Base-by-base conservation (phyloP, 2,888 invertebrate species). In the Drosophila falleni region DNA sequence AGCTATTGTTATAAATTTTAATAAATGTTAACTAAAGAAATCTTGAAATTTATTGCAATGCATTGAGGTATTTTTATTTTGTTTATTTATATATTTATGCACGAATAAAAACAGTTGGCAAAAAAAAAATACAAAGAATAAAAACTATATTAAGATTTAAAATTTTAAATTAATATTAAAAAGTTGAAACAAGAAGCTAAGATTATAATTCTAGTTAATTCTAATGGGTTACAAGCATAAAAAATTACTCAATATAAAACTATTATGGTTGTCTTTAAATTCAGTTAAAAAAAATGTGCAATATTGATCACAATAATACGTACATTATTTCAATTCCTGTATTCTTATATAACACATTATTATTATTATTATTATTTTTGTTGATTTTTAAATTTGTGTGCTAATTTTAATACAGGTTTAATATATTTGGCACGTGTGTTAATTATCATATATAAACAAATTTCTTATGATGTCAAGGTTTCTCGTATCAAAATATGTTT, bases 391-490 rank as follows among this genome's bases (percentile, higher is more conserved):
- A n/a, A n/a, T n/a, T 10, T 35, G 9, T 51, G n/a, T 26, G 26
- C 3, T 37, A 15, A 37, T 51, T 51, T 51, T 2, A 23, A 37
- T 9, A 15, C 51, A 9, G n/a, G 23, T 37, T n/a, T 37, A 5
- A 9, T 23, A 5, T 8, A 37, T 37, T 37, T 23, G 19, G 19
- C 19, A 19, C 1, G 19, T 1, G 19, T 29, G 10, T 16, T 11
- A 15, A 31, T 31, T 49, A 16, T 49, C 5, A n/a, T n/a, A n/a
- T n/a, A n/a, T 33, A 13, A 23, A 6, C 3, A 3, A 33, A 19
- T 55, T 42, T 11, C 23, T 4, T 55, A 2, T 0, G 0, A 46
- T 35, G 23, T 46, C 44, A 56, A 56, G n/a, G 31, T 44, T 53
- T 13, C 5, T 13, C 2, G 13, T 11, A 2, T 39, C 1, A 41